Conservation (phyloP, 2,888 invertebrate genomes). For the Aradus depressus region DNA sequence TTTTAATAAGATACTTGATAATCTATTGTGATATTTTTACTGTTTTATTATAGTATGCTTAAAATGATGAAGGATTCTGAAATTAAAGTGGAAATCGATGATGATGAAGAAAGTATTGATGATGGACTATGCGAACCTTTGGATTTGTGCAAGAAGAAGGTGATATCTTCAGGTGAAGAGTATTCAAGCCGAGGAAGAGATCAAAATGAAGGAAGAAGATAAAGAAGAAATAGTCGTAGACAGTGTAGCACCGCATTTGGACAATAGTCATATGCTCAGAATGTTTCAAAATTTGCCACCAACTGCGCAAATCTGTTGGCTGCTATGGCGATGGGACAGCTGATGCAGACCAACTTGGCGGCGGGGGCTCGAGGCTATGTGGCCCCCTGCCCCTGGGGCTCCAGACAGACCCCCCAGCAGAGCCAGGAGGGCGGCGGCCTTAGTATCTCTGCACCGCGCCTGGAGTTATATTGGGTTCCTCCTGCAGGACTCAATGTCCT, state of each 20-base stretch:
- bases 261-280: conserved; percentile 35
- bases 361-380: conserved; percentile 13
- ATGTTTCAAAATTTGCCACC: conserved; percentile 39
- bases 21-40: conserved; percentile 18
- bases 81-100: not conserved
- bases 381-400: conserved; percentile 10
- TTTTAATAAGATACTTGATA: conserved; percentile 4
- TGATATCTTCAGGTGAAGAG: too few species aligned
- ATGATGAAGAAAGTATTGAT: conserved; percentile 28
- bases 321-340: conserved; percentile 40
- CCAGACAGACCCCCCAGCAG: conserved; percentile 14
- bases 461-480: conserved; percentile 15
- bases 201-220: conserved; percentile 22
- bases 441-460: conserved; percentile 20
- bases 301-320: conserved; percentile 32
- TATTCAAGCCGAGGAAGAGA: too few species aligned
- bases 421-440: conserved; percentile 15
- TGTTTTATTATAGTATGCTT: conserved; percentile 9
- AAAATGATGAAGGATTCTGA: not conserved
- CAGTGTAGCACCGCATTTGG: not conserved
- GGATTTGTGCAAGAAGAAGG: conserved; percentile 44
- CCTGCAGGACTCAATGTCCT: conserved; percentile 21
- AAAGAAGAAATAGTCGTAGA: conserved; percentile 32
- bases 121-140: conserved; percentile 39
- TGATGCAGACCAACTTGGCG: conserved; percentile 24